Percentiles rank a stretch among this genome's conserved stretches.
phyloP scores from a whole-genome alignment of 2,113 vertebrate species.

The Motacilla alba region DNA sequence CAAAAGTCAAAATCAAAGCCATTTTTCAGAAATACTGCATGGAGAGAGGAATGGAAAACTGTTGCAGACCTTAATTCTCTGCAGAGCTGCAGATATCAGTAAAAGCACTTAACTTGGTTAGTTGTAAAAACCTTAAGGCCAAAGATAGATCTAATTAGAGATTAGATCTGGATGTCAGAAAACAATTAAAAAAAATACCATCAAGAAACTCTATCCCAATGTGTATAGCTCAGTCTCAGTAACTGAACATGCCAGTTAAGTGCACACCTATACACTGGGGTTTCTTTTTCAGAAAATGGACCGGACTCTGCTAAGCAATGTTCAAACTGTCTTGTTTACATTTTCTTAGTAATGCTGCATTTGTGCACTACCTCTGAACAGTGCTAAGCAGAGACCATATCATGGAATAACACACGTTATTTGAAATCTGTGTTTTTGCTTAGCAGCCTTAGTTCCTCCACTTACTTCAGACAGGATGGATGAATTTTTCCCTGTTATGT shows the following conservation, averaged over 20 bases:
- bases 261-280: background rate
- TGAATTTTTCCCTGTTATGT: background rate
- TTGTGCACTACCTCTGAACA: slow-evolving; percentile 43
- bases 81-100: background rate
- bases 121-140: background rate
- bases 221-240: fast-evolving
- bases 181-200: background rate
- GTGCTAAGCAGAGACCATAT: slow-evolving; percentile 22
- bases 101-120: background rate
- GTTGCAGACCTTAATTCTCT: background rate
- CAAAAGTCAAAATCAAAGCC: background rate
- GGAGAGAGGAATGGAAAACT: background rate
- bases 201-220: background rate
- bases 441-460: background rate
- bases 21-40: background rate
- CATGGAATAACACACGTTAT: background rate
- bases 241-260: background rate
- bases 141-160: background rate
- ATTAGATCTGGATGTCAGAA: background rate
- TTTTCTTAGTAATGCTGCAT: slow-evolving; percentile 35
- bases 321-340: slow-evolving; percentile 43
- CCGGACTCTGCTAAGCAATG: background rate
- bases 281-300: background rate
- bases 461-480: background rate
- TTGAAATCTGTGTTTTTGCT: background rate